Conservation (phyloP, 2,797 vertebrate species). For the Galaxias olidus region DNA sequence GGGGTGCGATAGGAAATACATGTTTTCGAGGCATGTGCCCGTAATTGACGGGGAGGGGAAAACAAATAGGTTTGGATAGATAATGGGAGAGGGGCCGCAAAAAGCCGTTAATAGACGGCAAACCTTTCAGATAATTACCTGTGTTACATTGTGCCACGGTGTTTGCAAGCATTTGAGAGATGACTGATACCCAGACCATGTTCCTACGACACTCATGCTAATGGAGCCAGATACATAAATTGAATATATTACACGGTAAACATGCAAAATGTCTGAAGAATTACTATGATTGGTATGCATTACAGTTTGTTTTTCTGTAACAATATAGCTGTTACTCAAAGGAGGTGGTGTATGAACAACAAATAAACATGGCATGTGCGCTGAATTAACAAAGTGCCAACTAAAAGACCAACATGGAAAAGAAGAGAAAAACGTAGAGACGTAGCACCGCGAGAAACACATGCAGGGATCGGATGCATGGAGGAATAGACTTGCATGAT, state of each 20-base stretch:
- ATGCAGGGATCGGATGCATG: too few relatives aligned
- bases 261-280: too few relatives aligned
- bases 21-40: slow-evolving; percentile 60
- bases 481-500: slow-evolving; percentile 11
- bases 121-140: slow-evolving; percentile 70
- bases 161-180: slow-evolving; percentile 18
- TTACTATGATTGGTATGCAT: too few relatives aligned
- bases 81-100: slow-evolving; percentile 70
- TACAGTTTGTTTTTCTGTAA: slow-evolving; percentile 2
- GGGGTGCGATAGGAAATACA: slow-evolving; percentile 11
- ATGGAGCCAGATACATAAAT: slow-evolving; percentile 40
- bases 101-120: slow-evolving; percentile 64
- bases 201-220: slow-evolving; percentile 42
- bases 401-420: too few relatives aligned
- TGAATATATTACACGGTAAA: slow-evolving; percentile 27
- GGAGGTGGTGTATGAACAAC: too few relatives aligned
- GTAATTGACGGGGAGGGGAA: slow-evolving; percentile 66
- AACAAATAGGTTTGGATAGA: slow-evolving; percentile 68
- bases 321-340: slow-evolving; percentile 4
- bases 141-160: slow-evolving; percentile 43
- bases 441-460: too few relatives aligned
- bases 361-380: too few relatives aligned
- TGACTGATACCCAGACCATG: slow-evolving; percentile 50
- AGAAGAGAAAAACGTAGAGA: too few relatives aligned
- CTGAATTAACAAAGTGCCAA: too few relatives aligned